Base-by-base conservation (phyloP, 2,888 invertebrate genomes). In the Xanthorhoe designata region DNA sequence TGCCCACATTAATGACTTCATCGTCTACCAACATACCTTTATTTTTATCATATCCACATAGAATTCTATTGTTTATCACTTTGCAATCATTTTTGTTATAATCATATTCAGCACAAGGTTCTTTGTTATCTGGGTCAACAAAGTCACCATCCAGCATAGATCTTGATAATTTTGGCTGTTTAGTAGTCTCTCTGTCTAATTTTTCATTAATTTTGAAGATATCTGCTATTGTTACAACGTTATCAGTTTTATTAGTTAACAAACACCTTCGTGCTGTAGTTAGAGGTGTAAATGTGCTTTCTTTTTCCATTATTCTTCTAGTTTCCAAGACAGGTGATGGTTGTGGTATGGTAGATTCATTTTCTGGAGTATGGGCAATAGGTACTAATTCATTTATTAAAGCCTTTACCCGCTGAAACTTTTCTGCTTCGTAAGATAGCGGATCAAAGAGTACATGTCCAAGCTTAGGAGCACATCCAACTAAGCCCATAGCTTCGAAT, bases 1-100 rank as follows among this genome's bases (percentile, higher is more conserved):
- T 82, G 5, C 81, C 83, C 3, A 87, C 49, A 51, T 87, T 77
- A 18, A 78, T 63, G 10, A 76, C 50, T 53, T 74, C 68, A 3
- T 79, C 69, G 3, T 74, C 69, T 62, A 75, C 72, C 8, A 72
- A 38, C 5, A 76, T 61, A 4, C 82, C 86, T 50, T 70, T 73
- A 70, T 91, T 89, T 77, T 84, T 88, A 15, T 90, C 78, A 68
- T 91, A 92, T 2, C 91, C 92, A 76, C 91, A 92, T 6, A 91
- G 73, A 49, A 88, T 73, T 70, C 89, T 84, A 38, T 84, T 78
- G 6, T 83, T 81, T 0, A 83, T 58, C 15, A 76, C 66, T 75
- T 79, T 84, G 70, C 91, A 91, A 61, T 78, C 75, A 18, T 73
- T 79, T 35, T 75, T 79, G 72, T 90, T 79, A 64, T 75, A 91